Base-by-base conservation (phyloP, 1,140 invertebrate species). In the Monochamus saltuarius region DNA sequence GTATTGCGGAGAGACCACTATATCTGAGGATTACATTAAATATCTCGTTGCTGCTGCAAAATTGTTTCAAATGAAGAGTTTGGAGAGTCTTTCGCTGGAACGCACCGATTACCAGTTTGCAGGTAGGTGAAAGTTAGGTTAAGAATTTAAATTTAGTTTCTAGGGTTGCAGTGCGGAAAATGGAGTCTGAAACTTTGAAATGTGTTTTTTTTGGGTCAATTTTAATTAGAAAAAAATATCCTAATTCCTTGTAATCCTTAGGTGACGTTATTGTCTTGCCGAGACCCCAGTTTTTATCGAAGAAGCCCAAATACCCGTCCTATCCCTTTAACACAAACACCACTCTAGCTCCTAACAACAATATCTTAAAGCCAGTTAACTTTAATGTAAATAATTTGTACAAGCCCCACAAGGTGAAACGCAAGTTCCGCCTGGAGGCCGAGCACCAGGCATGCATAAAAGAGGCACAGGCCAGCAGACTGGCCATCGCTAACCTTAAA, bases 1-100 rank as follows among this genome's bases (percentile, higher is more conserved):
- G 57, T 77, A 77, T 56, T 72, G 66, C 47, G 75, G 74, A 6
- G 73, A 74, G 60, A 74, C 71, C 4, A 59, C 63, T 45, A 56
- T 75, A 58, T 39, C 51, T 9, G 71, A 74, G 51, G 68, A 70
- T 17, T 59, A 74, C 58, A 40, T 76, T 9, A 75, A 71, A 50
- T 68, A 71, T 53, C 39, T 77, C 4, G 55, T 73, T 36, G 74
- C 68, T 9, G 66, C 72, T 29, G 69, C 73, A 0, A 75, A 73
- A 61, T 50, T 73, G 40, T 73, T 77, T 56, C 61, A 74, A 61
- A 71, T 77, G 55, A 59, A 60, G 46, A 66, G 65, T 14, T 51
- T 76, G 8, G 67, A 71, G 62, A 63, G 65, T 29, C 37, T 72
- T n/a, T 68, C 69, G 14, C 51, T 61, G n/a, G 66, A 71, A 11